phyloP scores from a whole-genome alignment of 2,113 vertebrate genomes.

The Phylloscopus trochiloides region DNA sequence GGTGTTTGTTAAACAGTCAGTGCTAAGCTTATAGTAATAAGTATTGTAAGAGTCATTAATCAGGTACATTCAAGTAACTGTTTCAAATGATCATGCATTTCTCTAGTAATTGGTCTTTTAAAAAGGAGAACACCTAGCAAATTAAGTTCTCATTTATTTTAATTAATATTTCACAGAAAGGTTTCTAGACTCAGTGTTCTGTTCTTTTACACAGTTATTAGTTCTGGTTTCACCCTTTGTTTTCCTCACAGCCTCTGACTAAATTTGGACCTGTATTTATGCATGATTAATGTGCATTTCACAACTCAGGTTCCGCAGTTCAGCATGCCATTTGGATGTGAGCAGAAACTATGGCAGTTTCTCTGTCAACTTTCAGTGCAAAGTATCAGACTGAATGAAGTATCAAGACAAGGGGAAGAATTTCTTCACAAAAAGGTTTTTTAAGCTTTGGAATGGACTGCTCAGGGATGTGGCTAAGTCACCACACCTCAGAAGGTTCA shows the following conservation, averaged over 20 bases:
- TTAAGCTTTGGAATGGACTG: not conserved
- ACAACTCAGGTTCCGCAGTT: not conserved
- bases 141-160: not conserved
- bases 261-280: not conserved
- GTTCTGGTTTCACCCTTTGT: not conserved
- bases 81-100: not conserved
- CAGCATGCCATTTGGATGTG: not conserved
- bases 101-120: not conserved
- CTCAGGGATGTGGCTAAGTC: not conserved
- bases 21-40: not conserved
- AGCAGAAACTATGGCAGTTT: not conserved
- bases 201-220: not conserved
- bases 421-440: not conserved
- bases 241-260: not conserved
- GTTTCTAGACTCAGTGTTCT: not conserved
- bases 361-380: not conserved
- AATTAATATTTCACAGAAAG: not conserved
- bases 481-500: not conserved
- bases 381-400: not conserved
- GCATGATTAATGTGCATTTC: not conserved
- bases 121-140: not conserved
- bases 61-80: not conserved
- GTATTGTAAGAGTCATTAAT: not conserved
- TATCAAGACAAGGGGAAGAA: not conserved
- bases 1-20: not conserved